These are phyloP conservation scores for Phenganax subtilis DNA, from an alignment of 92 coral and sea anemone species.

Conservation along the genomic window DNA sequence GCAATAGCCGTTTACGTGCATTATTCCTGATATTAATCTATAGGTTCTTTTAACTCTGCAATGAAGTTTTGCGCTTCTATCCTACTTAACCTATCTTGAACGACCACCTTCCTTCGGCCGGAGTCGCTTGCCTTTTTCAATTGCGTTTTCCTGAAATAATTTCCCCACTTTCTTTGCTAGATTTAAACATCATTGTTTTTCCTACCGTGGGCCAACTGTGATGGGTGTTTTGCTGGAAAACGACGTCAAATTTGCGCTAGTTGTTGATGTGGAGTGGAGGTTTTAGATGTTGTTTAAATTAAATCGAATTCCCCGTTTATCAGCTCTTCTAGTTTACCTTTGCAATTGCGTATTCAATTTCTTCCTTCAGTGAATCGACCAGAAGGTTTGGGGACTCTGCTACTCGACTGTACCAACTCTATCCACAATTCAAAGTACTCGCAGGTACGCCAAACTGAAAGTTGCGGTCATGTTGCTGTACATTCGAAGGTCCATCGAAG, in stretches of 20 bases:
- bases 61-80: no score
- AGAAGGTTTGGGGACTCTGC: conserved; percentile 69
- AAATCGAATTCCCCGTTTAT: background rate
- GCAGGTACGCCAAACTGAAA: conserved; percentile 46
- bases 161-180: conserved; percentile 32
- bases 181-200: conserved; percentile 83
- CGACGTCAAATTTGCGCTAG: conserved; percentile 43
- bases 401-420: conserved; percentile 64
- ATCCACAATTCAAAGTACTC: conserved; percentile 65
- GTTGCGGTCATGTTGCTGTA: background rate
- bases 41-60: no score
- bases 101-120: background rate
- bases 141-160: background rate
- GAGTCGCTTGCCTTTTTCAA: background rate
- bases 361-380: conserved; percentile 54
- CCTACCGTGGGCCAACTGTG: conserved; percentile 70
- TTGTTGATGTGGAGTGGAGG: conserved; percentile 69
- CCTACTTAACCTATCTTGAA: background rate
- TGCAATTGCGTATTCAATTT: background rate
- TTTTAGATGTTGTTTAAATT: background rate
- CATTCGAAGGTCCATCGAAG: background rate
- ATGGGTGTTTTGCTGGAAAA: conserved; percentile 47
- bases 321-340: background rate
- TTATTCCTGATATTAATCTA: no score
- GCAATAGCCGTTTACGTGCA: no score